phyloP scores from a whole-genome alignment of 2,113 vertebrate genomes.

The Pollimyrus isidori region DNA sequence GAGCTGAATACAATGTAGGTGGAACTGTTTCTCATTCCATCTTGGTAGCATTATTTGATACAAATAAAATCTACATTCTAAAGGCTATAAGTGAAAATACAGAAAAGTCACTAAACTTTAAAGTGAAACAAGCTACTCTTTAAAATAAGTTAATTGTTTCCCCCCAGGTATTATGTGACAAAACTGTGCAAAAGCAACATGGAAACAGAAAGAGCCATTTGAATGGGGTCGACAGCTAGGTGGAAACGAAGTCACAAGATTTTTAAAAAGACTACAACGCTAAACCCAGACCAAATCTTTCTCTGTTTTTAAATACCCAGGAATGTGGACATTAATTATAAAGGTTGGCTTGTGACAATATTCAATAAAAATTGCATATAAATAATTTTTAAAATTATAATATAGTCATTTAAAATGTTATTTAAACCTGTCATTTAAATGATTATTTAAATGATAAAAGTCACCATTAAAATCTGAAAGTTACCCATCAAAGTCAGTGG shows the following conservation, averaged over 20 bases:
- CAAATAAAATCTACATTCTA: neutral
- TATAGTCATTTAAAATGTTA: neutral
- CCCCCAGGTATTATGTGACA: neutral
- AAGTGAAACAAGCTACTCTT: neutral
- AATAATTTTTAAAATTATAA: neutral
- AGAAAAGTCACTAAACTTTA: neutral
- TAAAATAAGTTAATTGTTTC: neutral
- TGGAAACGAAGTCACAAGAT: neutral
- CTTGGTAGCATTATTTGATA: neutral
- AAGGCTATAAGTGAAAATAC: neutral
- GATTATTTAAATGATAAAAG: neutral
- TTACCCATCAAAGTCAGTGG: neutral
- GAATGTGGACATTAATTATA: neutral
- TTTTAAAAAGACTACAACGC: neutral
- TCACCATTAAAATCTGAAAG: neutral
- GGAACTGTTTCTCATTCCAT: neutral
- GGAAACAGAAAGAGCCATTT: neutral
- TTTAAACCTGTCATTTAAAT: neutral
- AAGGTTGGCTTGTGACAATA: neutral
- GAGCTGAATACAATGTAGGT: neutral
- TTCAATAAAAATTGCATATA: neutral
- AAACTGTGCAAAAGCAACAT: neutral
- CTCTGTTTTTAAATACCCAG: neutral
- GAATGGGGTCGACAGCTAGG: neutral
- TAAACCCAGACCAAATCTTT: neutral